A percentile compares a stretch with the other conserved stretches of the same genome.
These are phyloP conservation scores for Pycnomerus fuliginosus DNA, from an alignment of 2,888 invertebrate genomes.

Conservation along the genomic window DNA sequence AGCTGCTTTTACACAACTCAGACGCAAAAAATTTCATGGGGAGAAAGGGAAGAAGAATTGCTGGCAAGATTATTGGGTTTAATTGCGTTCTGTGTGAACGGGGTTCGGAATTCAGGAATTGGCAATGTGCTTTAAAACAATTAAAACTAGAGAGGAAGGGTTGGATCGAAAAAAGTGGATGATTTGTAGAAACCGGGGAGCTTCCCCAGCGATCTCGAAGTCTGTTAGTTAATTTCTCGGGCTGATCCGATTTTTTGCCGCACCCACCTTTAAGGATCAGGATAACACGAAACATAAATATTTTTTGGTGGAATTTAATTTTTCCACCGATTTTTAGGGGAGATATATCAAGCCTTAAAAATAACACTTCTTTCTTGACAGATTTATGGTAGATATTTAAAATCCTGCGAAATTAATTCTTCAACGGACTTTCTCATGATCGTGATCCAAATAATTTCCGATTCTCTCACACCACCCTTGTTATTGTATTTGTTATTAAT, in stretches of 20 bases:
- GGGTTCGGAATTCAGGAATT: conserved; percentile 43
- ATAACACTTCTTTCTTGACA: conserved; percentile 29
- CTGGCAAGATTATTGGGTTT: too few species aligned
- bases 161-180: conserved; percentile 46
- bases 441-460: conserved; percentile 6
- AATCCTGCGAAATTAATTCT: too few species aligned
- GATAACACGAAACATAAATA: conserved; percentile 21
- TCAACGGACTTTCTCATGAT: conserved; percentile 12
- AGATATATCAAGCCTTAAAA: conserved; percentile 32
- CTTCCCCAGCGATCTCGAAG: conserved; percentile 31
- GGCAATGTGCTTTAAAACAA: conserved; percentile 51
- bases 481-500: conserved; percentile 30
- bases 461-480: conserved; percentile 10
- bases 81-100: conserved; percentile 9
- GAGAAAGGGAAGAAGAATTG: too few species aligned
- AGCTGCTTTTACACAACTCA: conserved; percentile 7
- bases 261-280: background rate
- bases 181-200: conserved; percentile 49
- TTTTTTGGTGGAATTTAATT: conserved; percentile 27
- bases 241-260: conserved; percentile 12
- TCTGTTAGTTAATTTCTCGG: conserved; percentile 31
- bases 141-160: conserved; percentile 47
- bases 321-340: conserved; percentile 30
- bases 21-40: background rate
- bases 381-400: conserved; percentile 32